Evolutionary conservation across 2,888 invertebrate genomes (phyloP), one percentile per base, ranked within the genome.

Genomic region (Folsomia manolachei): DNA sequence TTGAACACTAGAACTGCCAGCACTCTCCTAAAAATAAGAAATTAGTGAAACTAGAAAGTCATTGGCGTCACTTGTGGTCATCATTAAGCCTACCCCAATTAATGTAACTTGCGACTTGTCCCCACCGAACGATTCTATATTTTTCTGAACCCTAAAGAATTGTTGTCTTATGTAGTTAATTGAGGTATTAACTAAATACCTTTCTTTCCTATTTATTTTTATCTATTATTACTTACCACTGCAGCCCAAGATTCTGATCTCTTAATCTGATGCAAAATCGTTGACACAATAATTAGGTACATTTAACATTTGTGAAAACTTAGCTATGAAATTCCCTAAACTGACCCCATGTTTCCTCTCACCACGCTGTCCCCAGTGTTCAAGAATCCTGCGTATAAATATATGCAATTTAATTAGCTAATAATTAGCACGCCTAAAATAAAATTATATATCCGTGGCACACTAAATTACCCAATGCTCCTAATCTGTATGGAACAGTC

Each of bases 401-500:
- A 39, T 39, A 14, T 56, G 56, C 19, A 19, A 21, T 56, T 56
- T 56, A 56, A 56, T 19, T 19, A 56, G 56, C 21, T 14, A 56
- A 19, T 7, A 56, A 14, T 7, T 19, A n/a, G 7, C 19, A 19
- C 21, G 56, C 9, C 51, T 51, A 51, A 51, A 18, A 21, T 19
- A 56, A 14, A 56, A 19, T 19, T 19, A 11, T 51, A 11, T 51
- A 11, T 51, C 9, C 7, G n/a, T 56, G n/a, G 7, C n/a, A 19
- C 56, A 56, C n/a, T 56, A 56, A 14, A 56, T 56, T 56, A 56
- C 56, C 56, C 4, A 56, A n/a, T 56, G 56, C 56, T 7, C 56
- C 56, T 4, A 56, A 7, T 21, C 56, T 18, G 21, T 56, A 56
- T 14, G 7, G 19, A 56, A 56, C 19, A 4, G 56, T 56, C n/a